These are phyloP conservation scores for Montifringilla adamsi DNA, from an alignment of 2,113 vertebrate species.

Conservation along the genomic window DNA sequence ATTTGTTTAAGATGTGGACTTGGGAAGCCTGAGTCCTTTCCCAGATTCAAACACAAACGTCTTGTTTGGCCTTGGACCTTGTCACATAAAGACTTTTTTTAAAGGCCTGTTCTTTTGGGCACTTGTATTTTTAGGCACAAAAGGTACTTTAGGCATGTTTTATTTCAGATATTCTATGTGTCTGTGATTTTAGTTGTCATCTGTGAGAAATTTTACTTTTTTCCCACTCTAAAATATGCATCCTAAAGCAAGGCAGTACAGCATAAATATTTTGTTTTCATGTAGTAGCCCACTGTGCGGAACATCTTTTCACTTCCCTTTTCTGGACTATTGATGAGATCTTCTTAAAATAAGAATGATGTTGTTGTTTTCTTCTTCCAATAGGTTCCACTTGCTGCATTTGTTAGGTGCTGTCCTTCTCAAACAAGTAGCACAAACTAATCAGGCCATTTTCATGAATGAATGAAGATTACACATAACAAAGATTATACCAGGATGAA, in stretches of 20 bases:
- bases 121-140: background rate
- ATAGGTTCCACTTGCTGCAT: background rate
- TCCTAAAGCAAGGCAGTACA: background rate
- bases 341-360: slow-evolving; percentile 21
- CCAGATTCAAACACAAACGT: slow-evolving; percentile 22
- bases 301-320: slow-evolving; percentile 36
- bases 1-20: slow-evolving; percentile 1
- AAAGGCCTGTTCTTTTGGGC: background rate
- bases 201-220: background rate
- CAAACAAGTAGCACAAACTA: background rate
- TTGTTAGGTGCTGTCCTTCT: background rate
- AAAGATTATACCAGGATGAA: background rate
- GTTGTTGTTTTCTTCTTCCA: background rate
- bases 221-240: background rate
- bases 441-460: background rate
- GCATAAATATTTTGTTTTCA: slow-evolving; percentile 36
- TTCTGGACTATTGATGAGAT: slow-evolving; percentile 26
- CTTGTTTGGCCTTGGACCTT: slow-evolving; percentile 25
- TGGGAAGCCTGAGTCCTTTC: slow-evolving; percentile 7
- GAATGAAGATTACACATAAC: background rate
- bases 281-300: background rate
- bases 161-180: background rate
- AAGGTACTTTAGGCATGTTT: background rate
- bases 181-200: background rate
- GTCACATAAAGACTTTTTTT: background rate